Evolutionary conservation across 2,888 invertebrate genomes (phyloP).

Genomic region (Drosophila borborema): DNA sequence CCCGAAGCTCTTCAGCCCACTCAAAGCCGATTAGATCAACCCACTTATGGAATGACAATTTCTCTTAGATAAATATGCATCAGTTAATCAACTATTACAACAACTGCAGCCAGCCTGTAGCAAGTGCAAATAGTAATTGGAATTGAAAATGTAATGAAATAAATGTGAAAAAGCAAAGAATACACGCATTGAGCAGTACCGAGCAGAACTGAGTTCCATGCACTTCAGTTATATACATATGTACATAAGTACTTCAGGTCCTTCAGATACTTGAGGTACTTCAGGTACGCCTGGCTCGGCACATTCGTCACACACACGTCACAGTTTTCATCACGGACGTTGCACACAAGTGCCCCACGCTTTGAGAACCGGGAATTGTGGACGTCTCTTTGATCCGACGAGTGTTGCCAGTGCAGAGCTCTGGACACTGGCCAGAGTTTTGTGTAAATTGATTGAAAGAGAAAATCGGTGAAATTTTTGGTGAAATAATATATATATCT

Average conservation of each 20-base stretch:
- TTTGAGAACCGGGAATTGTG: slow-evolving; percentile 20
- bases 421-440: slow-evolving; percentile 35
- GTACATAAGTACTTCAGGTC: background rate
- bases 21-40: background rate
- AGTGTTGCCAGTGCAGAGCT: slow-evolving; percentile 51
- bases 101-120: background rate
- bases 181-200: background rate
- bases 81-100: slow-evolving; percentile 10
- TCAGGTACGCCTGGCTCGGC: background rate
- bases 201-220: background rate
- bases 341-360: slow-evolving; percentile 67
- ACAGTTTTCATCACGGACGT: slow-evolving; percentile 66
- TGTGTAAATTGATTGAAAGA: background rate
- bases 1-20: background rate
- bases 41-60: background rate
- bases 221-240: background rate
- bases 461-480: background rate
- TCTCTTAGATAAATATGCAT: slow-evolving; percentile 5
- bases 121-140: slow-evolving; percentile 56
- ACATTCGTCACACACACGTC: slow-evolving; percentile 50
- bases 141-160: slow-evolving; percentile 66
- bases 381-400: slow-evolving; percentile 64
- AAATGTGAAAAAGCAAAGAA: background rate
- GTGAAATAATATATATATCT: too few species aligned
- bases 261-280: slow-evolving; percentile 11